phyloP scores from a whole-genome alignment of 2,888 invertebrate species.

The Erynnis tages region DNA sequence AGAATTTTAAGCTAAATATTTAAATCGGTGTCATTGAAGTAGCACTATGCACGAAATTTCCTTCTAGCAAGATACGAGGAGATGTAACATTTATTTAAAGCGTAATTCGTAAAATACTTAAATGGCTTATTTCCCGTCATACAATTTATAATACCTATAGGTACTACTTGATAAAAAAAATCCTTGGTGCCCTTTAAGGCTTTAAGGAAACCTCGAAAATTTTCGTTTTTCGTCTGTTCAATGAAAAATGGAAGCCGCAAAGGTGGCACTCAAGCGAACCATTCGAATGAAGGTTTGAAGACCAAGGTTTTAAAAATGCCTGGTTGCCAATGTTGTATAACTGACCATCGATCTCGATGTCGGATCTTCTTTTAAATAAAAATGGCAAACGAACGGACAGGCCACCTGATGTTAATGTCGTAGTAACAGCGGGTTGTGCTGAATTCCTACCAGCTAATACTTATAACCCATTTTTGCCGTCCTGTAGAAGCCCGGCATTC shows the following conservation, averaged over 20 bases:
- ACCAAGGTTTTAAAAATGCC: constrained; percentile 2
- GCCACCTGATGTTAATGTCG: no score
- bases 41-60: constrained; percentile 16
- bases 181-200: constrained; percentile 5
- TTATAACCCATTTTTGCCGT: no score
- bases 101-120: constrained; percentile 19
- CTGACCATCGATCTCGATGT: no score
- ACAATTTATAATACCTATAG: no score
- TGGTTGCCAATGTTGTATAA: no score
- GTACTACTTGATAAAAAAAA: constrained; percentile 16
- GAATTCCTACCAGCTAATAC: no score
- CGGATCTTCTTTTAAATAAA: no score
- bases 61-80: constrained; percentile 13
- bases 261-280: neutral
- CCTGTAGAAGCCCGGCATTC: no score
- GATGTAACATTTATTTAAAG: neutral
- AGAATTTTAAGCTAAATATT: neutral
- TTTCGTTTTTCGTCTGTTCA: constrained; percentile 8
- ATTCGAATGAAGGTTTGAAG: neutral
- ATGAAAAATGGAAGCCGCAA: constrained; percentile 5
- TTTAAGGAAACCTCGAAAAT: constrained; percentile 12
- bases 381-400: no score
- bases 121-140: constrained; percentile 14
- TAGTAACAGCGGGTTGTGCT: no score
- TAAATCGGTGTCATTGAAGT: constrained; percentile 15